These are phyloP conservation scores for Cettia cetti DNA, from an alignment of 2,113 vertebrate genomes.

Conservation along the genomic window DNA sequence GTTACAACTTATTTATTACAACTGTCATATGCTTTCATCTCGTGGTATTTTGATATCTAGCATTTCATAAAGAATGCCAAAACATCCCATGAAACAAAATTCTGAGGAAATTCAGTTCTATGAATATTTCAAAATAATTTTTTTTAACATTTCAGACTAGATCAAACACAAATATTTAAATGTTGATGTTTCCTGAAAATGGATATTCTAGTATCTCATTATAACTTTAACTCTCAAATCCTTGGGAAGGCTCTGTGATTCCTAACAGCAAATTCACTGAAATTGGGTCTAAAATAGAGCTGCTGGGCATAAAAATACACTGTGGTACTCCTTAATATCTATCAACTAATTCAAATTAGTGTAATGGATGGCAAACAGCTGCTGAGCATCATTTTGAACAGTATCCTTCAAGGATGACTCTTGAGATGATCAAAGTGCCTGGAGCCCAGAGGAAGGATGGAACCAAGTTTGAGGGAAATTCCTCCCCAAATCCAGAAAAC, in stretches of 20 bases:
- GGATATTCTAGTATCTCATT: neutral
- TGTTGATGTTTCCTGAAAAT: slow-evolving; percentile 15
- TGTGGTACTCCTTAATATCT: neutral
- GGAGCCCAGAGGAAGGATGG: neutral
- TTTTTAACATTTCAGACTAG: slow-evolving; percentile 28
- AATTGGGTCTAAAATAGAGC: neutral
- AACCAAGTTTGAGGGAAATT: neutral
- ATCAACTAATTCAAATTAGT: neutral
- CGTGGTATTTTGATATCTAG: slow-evolving; percentile 13
- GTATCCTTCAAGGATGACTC: neutral
- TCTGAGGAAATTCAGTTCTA: slow-evolving; percentile 45
- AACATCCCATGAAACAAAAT: slow-evolving; percentile 44
- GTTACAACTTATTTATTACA: slow-evolving; percentile 32
- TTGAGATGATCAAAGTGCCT: neutral
- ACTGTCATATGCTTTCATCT: slow-evolving; percentile 55
- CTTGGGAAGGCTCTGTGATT: neutral
- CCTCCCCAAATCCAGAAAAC: neutral
- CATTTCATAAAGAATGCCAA: slow-evolving; percentile 44
- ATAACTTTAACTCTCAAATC: neutral
- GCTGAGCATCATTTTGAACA: neutral
- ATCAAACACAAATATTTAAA: slow-evolving; percentile 57
- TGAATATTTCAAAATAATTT: slow-evolving; percentile 48
- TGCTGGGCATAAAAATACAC: neutral
- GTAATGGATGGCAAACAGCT: neutral
- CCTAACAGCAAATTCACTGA: neutral